Conservation (phyloP, 2,888 invertebrate genomes). For the Fragum fragum region DNA sequence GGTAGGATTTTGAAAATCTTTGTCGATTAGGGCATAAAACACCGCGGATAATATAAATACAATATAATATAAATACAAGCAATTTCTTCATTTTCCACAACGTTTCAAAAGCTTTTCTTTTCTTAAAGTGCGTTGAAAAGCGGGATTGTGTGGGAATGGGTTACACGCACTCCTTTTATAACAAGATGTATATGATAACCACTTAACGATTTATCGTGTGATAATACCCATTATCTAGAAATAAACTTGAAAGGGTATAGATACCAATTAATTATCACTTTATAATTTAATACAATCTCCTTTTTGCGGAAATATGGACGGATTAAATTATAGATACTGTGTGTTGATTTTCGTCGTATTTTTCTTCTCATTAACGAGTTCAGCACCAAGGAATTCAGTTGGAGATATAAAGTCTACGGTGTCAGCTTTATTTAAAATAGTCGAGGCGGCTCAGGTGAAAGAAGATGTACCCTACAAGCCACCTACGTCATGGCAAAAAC, state of each 20-base stretch:
- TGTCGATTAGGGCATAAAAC: too few relatives aligned
- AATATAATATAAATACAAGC: too few relatives aligned
- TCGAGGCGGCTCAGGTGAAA: conserved; percentile 67
- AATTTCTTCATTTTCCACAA: too few relatives aligned
- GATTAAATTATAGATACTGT: background rate
- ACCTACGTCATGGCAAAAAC: conserved; percentile 74
- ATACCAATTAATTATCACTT: background rate
- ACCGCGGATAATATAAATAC: too few relatives aligned
- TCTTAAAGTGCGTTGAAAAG: too few relatives aligned
- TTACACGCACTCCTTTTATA: too few relatives aligned
- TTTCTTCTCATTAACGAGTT: background rate
- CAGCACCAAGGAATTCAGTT: background rate
- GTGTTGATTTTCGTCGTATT: background rate
- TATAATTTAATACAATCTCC: background rate
- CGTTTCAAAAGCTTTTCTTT: too few relatives aligned
- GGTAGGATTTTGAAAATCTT: too few relatives aligned
- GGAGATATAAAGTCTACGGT: conserved; percentile 56
- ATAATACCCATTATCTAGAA: background rate
- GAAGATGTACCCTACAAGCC: conserved; percentile 64
- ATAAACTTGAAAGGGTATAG: background rate
- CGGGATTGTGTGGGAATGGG: too few relatives aligned
- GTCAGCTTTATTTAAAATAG: conserved; percentile 60
- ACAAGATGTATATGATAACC: too few relatives aligned
- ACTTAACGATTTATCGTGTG: too few relatives aligned
- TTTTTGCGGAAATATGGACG: background rate